phyloP scores from a whole-genome alignment of 2,113 vertebrate species.

The Urocolius indicus region DNA sequence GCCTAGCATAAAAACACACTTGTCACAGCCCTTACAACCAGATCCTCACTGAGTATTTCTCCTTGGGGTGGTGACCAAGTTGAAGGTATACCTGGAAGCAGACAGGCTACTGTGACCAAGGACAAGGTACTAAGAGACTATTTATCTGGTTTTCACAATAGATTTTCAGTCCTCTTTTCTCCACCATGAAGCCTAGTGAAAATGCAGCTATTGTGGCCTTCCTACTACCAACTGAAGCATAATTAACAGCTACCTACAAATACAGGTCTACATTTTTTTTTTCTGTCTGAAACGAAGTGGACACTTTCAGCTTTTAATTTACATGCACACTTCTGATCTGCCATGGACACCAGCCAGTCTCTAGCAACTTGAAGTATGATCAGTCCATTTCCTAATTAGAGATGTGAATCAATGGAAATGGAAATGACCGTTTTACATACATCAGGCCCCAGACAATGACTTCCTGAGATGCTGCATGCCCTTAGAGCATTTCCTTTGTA shows the following conservation, averaged over 20 bases:
- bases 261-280: not conserved
- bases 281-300: not conserved
- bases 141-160: not conserved
- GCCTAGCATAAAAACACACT: not conserved
- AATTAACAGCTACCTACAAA: not conserved
- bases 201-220: not conserved
- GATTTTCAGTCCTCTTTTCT: not conserved
- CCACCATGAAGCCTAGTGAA: not conserved
- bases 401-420: conserved; percentile 8
- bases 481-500: not conserved
- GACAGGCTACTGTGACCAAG: not conserved
- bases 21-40: not conserved
- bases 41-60: not conserved
- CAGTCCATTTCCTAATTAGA: conserved; percentile 37
- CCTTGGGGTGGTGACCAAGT: not conserved
- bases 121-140: not conserved
- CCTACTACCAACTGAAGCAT: not conserved
- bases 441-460: not conserved
- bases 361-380: not conserved
- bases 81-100: not conserved
- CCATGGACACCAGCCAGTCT: conserved; percentile 7
- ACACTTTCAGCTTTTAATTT: not conserved
- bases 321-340: not conserved
- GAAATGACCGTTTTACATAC: not conserved
- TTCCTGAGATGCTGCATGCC: not conserved